Conservation (phyloP, 37 sponge, comb jelly and placozoan species). For the Axinella damicornis region DNA sequence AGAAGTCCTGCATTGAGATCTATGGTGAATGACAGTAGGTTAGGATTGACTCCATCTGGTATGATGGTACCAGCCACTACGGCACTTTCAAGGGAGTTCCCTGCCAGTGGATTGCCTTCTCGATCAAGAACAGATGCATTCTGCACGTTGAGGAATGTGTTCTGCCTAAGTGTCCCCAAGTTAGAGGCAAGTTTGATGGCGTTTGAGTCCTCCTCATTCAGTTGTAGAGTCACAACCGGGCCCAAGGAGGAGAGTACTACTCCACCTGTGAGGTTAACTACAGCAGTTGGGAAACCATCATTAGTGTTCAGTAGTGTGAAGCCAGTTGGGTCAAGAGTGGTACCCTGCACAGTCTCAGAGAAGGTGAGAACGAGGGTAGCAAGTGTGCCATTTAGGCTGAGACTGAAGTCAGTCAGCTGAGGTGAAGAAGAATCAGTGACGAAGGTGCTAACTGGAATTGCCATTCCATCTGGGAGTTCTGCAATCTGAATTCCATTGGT, state of each 20-base stretch:
- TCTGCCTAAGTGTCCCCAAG: slow-evolving; percentile 47
- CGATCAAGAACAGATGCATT: slow-evolving; percentile 66
- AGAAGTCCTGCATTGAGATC: slow-evolving; percentile 70
- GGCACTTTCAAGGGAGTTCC: slow-evolving; percentile 39
- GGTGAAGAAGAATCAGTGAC: slow-evolving; percentile 72
- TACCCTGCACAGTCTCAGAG: slow-evolving; percentile 75
- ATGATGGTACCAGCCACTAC: slow-evolving; percentile 28
- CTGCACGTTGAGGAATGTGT: slow-evolving; percentile 70
- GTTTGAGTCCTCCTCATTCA: slow-evolving; percentile 69
- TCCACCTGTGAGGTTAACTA: slow-evolving; percentile 34
- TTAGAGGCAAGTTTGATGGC: slow-evolving; percentile 56
- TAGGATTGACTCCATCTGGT: slow-evolving; percentile 65
- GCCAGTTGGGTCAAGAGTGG: slow-evolving; percentile 55
- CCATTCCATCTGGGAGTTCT: slow-evolving; percentile 34
- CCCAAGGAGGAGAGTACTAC: slow-evolving; percentile 27
- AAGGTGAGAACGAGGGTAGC: slow-evolving; percentile 75
- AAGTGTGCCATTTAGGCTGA: slow-evolving; percentile 71
- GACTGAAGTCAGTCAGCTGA: slow-evolving; percentile 46
- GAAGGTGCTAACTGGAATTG: slow-evolving; percentile 57
- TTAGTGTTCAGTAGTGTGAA: slow-evolving; percentile 71
- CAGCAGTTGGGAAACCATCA: slow-evolving; percentile 22
- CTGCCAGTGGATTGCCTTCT: slow-evolving; percentile 66
- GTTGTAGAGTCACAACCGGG: slow-evolving; percentile 39
- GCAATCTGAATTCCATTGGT: slow-evolving; percentile 59
- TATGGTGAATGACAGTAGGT: slow-evolving; percentile 45